Evolutionary conservation across 1,140 invertebrate genomes (phyloP).

Genomic region (Drosophila grimshawi): DNA sequence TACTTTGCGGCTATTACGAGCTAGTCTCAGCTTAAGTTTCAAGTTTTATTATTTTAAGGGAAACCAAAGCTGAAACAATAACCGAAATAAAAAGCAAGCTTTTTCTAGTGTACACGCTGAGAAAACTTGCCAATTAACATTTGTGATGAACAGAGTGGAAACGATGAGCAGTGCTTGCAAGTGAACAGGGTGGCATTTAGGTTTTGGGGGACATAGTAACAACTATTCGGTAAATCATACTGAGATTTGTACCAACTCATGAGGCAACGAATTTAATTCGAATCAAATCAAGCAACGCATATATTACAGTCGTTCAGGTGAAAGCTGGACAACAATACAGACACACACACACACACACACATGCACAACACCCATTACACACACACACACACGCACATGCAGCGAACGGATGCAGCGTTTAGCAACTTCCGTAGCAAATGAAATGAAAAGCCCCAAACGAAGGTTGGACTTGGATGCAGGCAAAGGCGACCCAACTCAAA

Average conservation of each 20-base stretch:
- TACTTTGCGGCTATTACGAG: conserved; percentile 70
- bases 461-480: conserved; percentile 36
- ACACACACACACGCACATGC: conserved; percentile 13
- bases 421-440: conserved; percentile 57
- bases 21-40: conserved; percentile 40
- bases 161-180: background rate
- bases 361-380: no score
- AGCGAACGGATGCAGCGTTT: conserved; percentile 45
- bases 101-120: conserved; percentile 3
- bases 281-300: conserved; percentile 60
- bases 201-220: background rate
- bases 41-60: conserved; percentile 57
- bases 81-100: conserved; percentile 12
- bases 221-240: conserved; percentile 38
- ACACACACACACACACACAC: conserved; percentile 16
- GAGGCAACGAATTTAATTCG: conserved; percentile 60
- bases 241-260: conserved; percentile 54
- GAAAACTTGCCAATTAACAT: conserved; percentile 40
- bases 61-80: conserved; percentile 6
- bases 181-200: no score
- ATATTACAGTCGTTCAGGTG: conserved; percentile 56
- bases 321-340: conserved; percentile 29
- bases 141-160: background rate
- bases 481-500: conserved; percentile 61
- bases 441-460: conserved; percentile 62